These are phyloP conservation scores for Oxyruncus cristatus DNA, from an alignment of 2,113 vertebrate species.

Conservation along the genomic window DNA sequence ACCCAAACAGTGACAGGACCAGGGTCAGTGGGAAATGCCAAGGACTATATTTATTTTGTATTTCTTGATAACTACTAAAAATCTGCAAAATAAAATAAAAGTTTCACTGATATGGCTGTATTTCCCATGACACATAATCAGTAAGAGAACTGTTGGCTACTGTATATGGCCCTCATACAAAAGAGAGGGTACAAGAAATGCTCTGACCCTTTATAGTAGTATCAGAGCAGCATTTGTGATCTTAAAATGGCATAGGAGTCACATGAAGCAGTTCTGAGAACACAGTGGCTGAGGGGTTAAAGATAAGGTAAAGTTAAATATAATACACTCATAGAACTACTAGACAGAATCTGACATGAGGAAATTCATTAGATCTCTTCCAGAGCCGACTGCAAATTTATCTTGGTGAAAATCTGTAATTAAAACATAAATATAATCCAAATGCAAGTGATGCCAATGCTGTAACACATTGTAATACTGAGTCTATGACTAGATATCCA, in stretches of 20 bases:
- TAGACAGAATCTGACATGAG: neutral
- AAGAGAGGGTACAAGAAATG: neutral
- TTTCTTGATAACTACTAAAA: neutral
- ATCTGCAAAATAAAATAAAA: neutral
- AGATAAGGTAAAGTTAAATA: neutral
- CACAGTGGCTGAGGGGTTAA: neutral
- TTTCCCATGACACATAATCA: neutral
- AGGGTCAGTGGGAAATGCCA: neutral
- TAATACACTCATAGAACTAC: neutral
- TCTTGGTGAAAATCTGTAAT: neutral
- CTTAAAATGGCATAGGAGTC: neutral
- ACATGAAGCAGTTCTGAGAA: neutral
- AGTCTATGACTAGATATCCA: neutral
- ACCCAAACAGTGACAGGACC: neutral
- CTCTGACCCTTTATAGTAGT: neutral
- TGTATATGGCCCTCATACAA: neutral
- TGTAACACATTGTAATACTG: neutral
- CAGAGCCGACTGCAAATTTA: neutral
- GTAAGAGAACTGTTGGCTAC: neutral
- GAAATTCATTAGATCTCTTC: neutral
- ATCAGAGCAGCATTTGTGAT: neutral
- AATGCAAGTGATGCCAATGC: neutral
- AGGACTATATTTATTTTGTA: neutral
- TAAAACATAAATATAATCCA: neutral
- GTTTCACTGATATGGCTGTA: neutral